Base-by-base conservation (phyloP, 1,140 invertebrate genomes). In the Euglossa dilemma region DNA sequence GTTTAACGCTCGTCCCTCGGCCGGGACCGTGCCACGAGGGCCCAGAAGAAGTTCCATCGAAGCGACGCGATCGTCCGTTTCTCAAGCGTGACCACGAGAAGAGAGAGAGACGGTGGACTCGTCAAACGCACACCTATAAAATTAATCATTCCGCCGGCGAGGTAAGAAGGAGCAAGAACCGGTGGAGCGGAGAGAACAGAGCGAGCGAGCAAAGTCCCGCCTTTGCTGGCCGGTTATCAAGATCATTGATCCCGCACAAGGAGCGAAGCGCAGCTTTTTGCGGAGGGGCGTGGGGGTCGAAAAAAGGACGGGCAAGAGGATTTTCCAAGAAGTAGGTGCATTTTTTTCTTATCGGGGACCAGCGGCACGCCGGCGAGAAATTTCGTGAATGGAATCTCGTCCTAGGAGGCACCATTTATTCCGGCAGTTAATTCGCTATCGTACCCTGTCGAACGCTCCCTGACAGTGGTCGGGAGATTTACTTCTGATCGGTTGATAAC, bases 331-430 rank as follows among this genome's bases (percentile, higher is more conserved):
- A 82, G 73, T 76, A 69, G 79, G 80, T 50, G 80, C 25, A 76
- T 82, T 82, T 82, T 82, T 82, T 80, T 80, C 76, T 80, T 84
- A 84, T 84, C 82, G 69, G 7, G 14, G 64, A 69, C 9, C 57
- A 25, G 61, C 25, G 63, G 74, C 52, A 63, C 83, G 82, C 74
- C 56, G 72, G 79, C 63, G 75, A 84, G 87, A 89, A 89, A 89
- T 89, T 87, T 87, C 64, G 88, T 90, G 83, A 90, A 90, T 90
- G 86, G 88, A 90, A 89, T 89, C 88, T 84, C 71, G 73, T 87
- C 86, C 88, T 90, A 90, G 89, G 88, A 87, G 86, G 88, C 78
- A 87, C 89, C 84, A 90, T 87, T 90, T 90, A 90, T 90, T 87
- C 87, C 84, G 77, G 80, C 77, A 90, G 88, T 90, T 90, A 90